Percentiles rank a stretch among this genome's conserved stretches.
These are phyloP conservation scores for Bradysia coprophila DNA, from an alignment of 1,140 invertebrate genomes.

Conservation along the genomic window DNA sequence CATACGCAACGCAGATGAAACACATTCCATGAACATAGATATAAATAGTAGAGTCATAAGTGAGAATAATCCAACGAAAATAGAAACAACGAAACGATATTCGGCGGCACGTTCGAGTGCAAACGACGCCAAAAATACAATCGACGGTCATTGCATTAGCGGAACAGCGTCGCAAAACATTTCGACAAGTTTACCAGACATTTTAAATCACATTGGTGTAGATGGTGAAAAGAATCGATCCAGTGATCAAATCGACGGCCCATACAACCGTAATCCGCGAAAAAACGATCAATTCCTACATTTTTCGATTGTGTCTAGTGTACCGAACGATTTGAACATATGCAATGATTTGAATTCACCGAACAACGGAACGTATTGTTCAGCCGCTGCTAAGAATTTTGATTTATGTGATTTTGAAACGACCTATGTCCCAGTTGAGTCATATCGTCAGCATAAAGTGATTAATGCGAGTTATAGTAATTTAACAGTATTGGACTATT, in stretches of 20 bases:
- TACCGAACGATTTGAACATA: constrained; percentile 32
- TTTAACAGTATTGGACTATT: constrained; percentile 16
- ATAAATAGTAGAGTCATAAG: constrained; percentile 8
- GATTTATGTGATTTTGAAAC: background rate
- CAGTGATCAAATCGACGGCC: background rate
- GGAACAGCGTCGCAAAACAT: background rate
- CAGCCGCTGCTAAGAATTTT: constrained; percentile 1
- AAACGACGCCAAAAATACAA: background rate
- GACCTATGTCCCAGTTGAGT: background rate
- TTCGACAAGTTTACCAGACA: background rate
- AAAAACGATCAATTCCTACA: background rate
- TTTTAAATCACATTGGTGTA: background rate
- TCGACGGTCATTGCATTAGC: background rate
- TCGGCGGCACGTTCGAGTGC: background rate
- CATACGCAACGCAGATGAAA: background rate
- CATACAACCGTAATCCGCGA: background rate
- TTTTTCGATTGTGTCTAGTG: constrained; percentile 22
- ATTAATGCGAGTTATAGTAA: constrained; percentile 22
- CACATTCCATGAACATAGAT: constrained; percentile 2
- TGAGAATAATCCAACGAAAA: constrained; percentile 4
- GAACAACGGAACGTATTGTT: too few species aligned
- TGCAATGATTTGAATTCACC: constrained; percentile 7
- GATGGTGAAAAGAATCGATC: background rate
- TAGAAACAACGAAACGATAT: background rate
- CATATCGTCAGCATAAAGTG: background rate